These are phyloP conservation scores for Tympanuchus pallidicinctus DNA, from an alignment of 2,113 vertebrate species.

Conservation along the genomic window DNA sequence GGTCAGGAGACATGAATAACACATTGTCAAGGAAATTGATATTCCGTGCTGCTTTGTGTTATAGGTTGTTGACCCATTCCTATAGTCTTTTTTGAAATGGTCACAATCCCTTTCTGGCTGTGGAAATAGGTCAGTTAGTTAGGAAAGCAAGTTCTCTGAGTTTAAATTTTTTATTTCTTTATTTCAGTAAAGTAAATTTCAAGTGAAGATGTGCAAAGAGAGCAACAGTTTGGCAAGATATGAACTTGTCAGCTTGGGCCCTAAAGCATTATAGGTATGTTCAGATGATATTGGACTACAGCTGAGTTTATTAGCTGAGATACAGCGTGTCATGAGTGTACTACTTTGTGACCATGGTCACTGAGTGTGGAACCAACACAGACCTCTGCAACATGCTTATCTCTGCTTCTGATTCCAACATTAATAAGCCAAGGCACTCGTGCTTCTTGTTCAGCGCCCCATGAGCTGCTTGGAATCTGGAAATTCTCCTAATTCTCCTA, in stretches of 20 bases:
- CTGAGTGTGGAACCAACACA: rapidly evolving
- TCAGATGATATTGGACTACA: background rate
- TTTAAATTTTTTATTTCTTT: background rate
- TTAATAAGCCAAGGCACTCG: background rate
- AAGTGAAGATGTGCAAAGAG: background rate
- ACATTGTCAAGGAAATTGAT: background rate
- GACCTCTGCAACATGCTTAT: background rate
- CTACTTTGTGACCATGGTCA: rapidly evolving
- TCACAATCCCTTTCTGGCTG: background rate
- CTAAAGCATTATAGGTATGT: background rate
- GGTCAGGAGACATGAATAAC: background rate
- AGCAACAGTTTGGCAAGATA: background rate
- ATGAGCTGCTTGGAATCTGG: background rate
- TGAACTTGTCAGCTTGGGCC: background rate
- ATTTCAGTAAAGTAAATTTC: background rate
- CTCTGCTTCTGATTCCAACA: background rate
- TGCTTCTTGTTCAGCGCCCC: background rate
- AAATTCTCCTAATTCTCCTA: background rate
- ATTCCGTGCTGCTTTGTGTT: background rate
- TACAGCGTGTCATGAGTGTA: background rate
- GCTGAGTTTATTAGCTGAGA: background rate
- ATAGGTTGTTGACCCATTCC: background rate
- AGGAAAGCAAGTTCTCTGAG: background rate
- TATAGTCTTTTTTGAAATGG: background rate
- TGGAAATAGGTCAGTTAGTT: background rate